Base-by-base conservation (phyloP, 2,113 vertebrate species). In the Phainopepla nitens region DNA sequence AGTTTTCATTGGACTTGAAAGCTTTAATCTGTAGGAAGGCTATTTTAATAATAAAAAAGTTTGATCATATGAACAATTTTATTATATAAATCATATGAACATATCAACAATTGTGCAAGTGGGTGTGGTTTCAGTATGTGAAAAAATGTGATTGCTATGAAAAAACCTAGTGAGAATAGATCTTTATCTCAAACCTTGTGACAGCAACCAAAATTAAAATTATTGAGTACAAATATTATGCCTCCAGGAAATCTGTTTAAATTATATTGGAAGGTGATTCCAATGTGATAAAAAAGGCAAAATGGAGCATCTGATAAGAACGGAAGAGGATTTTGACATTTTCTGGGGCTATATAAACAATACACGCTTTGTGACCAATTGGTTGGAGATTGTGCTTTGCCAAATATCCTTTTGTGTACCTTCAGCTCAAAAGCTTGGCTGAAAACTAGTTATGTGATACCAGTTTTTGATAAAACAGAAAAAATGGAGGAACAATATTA, bases 11-110 rank as follows among this genome's bases (percentile, higher is more conserved):
- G 57, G 6, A 61, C 33, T 84, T 69, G 70, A 45, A 53, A 77
- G 0, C 1, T 36, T 15, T 57, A 83, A 41, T 45, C 70, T 1
- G 22, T 49, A 33, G 29, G 7, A 36, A 64, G 2, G 3, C 1
- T 65, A 13, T 82, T 92, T 87, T 49, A 56, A 15, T 50, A 1
- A 51, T 41, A 47, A 3, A 20, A 10, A 44, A 36, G 25, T 42
- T 58, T 44, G 25, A 29, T n/a, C 12, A 56, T 35, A 21, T 27
- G 7, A 50, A 27, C 0, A 35, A 42, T 36, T 50, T 66, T 42
- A 35, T 35, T 1, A 6, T 42, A 27, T 22, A 2, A 12, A 25
- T 58, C 7, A 50, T 25, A 56, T 31, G 25, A 56, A n/a, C 5
- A 21, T 21, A 57, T 41, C 23, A 89, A 73, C 1, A 83, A 36